Evolutionary conservation across 2,113 vertebrate species (phyloP), one percentile per base, ranked within the genome.

Genomic region (Tragelaphus imberbis): DNA sequence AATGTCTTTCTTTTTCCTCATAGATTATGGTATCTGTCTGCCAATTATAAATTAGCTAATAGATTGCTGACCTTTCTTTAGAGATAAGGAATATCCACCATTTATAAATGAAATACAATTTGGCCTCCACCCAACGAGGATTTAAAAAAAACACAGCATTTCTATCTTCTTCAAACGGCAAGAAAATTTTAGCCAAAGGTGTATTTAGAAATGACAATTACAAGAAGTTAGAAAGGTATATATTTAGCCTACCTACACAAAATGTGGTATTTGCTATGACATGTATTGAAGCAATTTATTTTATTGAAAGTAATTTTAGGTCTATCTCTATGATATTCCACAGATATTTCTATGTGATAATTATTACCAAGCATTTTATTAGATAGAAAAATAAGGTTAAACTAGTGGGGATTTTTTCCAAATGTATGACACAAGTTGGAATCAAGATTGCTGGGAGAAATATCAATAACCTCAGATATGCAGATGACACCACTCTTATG

Each of bases 51-150:
- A 81, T 61, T 84, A 92, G 23, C 84, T 90, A 90, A 92, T 49
- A 49, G 58, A 90, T 8, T 92, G 21, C 63, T 90, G 65, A 58
- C 28, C 28, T 19, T 97, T 86, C 33, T 93, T 33, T 92, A 81
- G 6, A 84, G 40, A 44, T 81, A 55, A 92, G 68, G 40, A 81
- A 75, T 85, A 68, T 1, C 51, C 71, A 90, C 27, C n/a, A 84
- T 58, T 77, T 95, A 85, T 28, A 90, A 90, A n/a, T 81, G 19
- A 88, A 96, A 86, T 86, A 85, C 12, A 89, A 56, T 94, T 92
- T 90, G 40, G 53, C 71, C 33, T 47, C 81, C 94, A 5, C 36
- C 16, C 58, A 91, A 63, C 33, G 12, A 88, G 6, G 51, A 47
- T 61, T 95, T 7, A 14, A 12, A 88, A 95, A 84, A 40, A 92